A percentile compares a stretch with the other conserved stretches of the same genome.
These are phyloP conservation scores for Barbus barbus DNA, from an alignment of 2,113 vertebrate species.

Conservation along the genomic window DNA sequence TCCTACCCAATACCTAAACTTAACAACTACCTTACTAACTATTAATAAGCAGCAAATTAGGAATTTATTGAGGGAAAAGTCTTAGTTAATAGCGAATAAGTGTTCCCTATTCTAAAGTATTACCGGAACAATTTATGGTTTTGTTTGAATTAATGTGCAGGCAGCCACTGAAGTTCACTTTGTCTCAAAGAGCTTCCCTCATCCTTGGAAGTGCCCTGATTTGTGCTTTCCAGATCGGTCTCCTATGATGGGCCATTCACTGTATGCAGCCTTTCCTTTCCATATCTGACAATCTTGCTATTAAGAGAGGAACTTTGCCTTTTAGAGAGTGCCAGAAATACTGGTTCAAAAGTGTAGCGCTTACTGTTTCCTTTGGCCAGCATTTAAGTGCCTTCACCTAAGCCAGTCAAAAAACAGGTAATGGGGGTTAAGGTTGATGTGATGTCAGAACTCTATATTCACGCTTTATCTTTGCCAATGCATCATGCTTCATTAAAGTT, in stretches of 20 bases:
- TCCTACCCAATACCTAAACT: too few relatives aligned
- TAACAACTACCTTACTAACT: too few relatives aligned
- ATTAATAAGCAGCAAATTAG: too few relatives aligned
- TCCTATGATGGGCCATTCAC: background rate
- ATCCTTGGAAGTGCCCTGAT: conserved; percentile 12
- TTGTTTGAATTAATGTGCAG: too few relatives aligned
- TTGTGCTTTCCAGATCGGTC: background rate
- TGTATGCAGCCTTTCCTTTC: background rate
- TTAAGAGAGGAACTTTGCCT: conserved; percentile 41
- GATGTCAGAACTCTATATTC: conserved; percentile 53
- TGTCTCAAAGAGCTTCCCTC: conserved; percentile 16
- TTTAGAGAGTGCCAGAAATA: conserved; percentile 39
- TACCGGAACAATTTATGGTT: too few relatives aligned
- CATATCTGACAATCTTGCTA: conserved; percentile 34
- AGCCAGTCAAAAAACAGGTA: too few relatives aligned
- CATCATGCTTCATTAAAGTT: conserved; percentile 61
- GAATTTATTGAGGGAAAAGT: too few relatives aligned
- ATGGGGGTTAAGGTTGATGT: too few relatives aligned
- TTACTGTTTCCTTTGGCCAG: conserved; percentile 37
- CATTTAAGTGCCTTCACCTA: conserved; percentile 23
- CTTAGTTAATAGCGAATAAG: too few relatives aligned
- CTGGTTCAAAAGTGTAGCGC: conserved; percentile 58
- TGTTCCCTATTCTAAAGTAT: too few relatives aligned
- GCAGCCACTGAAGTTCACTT: background rate
- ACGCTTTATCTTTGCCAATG: conserved; percentile 68